Conservation (phyloP, 2,113 vertebrate species). For the Oenanthe oenanthe region DNA sequence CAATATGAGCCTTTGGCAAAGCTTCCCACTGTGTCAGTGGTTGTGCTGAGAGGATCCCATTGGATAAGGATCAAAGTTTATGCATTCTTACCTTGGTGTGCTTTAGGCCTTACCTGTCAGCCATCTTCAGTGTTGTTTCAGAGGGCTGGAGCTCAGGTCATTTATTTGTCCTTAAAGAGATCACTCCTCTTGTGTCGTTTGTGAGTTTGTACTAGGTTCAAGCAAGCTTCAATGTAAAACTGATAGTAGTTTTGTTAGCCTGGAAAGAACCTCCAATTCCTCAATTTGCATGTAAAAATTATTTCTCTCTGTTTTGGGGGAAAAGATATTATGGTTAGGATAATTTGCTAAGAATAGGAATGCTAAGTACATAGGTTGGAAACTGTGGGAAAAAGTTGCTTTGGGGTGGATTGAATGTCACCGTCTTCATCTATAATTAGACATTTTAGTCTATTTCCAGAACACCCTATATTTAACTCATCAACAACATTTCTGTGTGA, state of each 20-base stretch:
- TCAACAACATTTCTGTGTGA: neutral
- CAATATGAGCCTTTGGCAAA: neutral
- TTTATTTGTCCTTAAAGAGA: neutral
- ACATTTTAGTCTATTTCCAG: constrained; percentile 29
- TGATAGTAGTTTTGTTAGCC: neutral
- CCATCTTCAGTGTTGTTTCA: neutral
- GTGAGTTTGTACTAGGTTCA: neutral
- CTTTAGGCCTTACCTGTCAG: neutral
- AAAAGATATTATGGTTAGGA: neutral
- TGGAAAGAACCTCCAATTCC: neutral
- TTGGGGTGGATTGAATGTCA: constrained; percentile 24
- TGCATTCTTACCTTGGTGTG: constrained; percentile 6
- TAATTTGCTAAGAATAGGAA: neutral
- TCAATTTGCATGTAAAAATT: neutral
- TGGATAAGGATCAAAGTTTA: neutral
- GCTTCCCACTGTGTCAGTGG: neutral
- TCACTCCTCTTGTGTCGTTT: neutral
- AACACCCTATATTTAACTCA: constrained; percentile 40
- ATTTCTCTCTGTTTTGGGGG: neutral
- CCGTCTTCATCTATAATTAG: constrained; percentile 6
- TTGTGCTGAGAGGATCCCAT: neutral
- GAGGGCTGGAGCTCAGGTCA: neutral
- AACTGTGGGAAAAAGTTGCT: constrained; percentile 38
- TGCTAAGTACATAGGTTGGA: neutral
- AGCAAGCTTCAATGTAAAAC: neutral